Evolutionary conservation across 2,113 vertebrate species (phyloP).

Genomic region (Origma solitaria): DNA sequence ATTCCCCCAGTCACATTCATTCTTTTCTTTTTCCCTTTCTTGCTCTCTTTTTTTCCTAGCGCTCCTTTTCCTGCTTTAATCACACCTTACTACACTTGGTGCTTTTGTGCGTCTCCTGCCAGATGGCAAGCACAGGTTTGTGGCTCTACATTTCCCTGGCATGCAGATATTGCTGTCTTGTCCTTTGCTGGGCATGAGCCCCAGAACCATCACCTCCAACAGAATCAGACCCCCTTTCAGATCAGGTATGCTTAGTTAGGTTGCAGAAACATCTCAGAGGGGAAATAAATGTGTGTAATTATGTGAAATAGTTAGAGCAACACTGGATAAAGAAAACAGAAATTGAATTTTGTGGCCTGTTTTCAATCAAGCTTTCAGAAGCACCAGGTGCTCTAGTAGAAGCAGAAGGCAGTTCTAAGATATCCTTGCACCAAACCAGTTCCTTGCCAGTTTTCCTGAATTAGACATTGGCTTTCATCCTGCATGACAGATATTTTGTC

Average conservation of each 20-base stretch:
- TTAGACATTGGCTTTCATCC: slow-evolving; percentile 39
- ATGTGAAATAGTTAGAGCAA: background rate
- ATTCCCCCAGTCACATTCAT: background rate
- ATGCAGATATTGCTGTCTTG: background rate
- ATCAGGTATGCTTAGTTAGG: background rate
- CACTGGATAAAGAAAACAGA: background rate
- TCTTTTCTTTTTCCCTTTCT: background rate
- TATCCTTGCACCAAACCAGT: background rate
- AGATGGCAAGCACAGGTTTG: background rate
- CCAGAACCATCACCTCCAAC: background rate
- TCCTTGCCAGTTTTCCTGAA: slow-evolving; percentile 20
- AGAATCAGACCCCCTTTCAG: background rate
- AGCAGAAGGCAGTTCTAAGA: slow-evolving; percentile 47
- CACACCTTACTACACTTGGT: background rate
- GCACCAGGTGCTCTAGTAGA: background rate
- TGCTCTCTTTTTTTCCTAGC: background rate
- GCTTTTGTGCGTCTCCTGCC: background rate
- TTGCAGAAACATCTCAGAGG: background rate
- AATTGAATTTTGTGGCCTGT: background rate
- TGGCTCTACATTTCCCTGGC: background rate
- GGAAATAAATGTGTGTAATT: background rate
- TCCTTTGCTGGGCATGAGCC: background rate
- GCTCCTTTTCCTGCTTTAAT: background rate
- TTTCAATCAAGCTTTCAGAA: background rate
- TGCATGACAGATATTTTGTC: background rate